phyloP scores from a whole-genome alignment of 2,113 vertebrate genomes.

The Crocuta crocuta region DNA sequence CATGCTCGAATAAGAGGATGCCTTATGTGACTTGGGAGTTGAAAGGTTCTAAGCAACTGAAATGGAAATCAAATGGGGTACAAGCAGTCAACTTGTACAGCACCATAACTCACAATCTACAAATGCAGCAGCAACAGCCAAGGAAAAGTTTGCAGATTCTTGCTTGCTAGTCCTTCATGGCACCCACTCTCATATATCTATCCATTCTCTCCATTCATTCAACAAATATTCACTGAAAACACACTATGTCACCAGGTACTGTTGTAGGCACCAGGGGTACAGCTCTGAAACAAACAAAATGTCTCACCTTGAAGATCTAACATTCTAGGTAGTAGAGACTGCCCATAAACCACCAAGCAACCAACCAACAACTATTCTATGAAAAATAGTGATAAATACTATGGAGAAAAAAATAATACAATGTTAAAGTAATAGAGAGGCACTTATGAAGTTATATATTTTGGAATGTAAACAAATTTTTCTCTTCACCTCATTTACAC shows the following conservation, averaged over 20 bases:
- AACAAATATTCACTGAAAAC: neutral
- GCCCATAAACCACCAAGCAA: neutral
- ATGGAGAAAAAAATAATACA: neutral
- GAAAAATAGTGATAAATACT: neutral
- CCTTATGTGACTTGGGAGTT: constrained; percentile 13
- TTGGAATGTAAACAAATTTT: neutral
- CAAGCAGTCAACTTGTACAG: neutral
- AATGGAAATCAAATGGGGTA: neutral
- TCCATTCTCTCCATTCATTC: neutral
- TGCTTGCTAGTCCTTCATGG: neutral
- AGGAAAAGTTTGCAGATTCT: neutral
- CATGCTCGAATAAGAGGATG: neutral
- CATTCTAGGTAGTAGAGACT: neutral
- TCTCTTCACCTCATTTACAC: neutral
- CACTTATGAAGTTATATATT: neutral
- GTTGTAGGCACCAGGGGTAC: no score
- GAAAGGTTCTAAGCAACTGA: constrained; percentile 54
- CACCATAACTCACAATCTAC: neutral
- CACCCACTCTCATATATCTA: neutral
- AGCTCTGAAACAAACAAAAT: neutral
- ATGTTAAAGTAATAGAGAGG: neutral
- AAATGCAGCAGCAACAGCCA: neutral
- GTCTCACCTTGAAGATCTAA: neutral
- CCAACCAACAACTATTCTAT: neutral
- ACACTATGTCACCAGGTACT: neutral